Percentiles rank a stretch among this genome's conserved stretches.
Evolutionary conservation across 2,113 vertebrate species (phyloP).

Genomic region (Xenotilapia flavipinnis): DNA sequence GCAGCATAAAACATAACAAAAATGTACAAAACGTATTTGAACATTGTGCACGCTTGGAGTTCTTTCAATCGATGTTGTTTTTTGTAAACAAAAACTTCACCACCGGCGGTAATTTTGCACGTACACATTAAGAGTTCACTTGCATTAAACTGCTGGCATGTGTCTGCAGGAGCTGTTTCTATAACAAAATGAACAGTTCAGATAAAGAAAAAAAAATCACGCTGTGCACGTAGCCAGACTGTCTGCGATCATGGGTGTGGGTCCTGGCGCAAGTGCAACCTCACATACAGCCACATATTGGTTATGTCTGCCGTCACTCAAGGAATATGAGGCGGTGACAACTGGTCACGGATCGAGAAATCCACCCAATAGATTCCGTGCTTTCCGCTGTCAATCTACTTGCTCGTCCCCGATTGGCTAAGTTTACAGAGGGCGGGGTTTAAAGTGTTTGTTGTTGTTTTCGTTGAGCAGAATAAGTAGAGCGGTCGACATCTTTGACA

Average conservation of each 20-base stretch:
- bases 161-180: neutral
- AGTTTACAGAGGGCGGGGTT: neutral
- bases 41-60: neutral
- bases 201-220: neutral
- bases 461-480: slow-evolving; percentile 17
- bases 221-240: slow-evolving; percentile 9
- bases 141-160: neutral
- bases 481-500: slow-evolving; percentile 66
- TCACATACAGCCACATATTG: slow-evolving; percentile 7
- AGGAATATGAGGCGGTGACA: fast-evolving
- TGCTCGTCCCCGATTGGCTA: slow-evolving; percentile 31
- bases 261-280: neutral
- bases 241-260: neutral
- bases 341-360: neutral
- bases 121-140: neutral
- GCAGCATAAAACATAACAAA: neutral
- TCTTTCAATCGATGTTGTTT: fast-evolving
- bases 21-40: neutral
- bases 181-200: neutral
- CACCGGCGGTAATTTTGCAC: neutral
- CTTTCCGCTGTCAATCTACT: neutral
- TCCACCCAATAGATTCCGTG: slow-evolving; percentile 29
- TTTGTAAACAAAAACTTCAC: neutral
- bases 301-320: neutral
- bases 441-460: slow-evolving; percentile 67